phyloP scores from a whole-genome alignment of 2,888 invertebrate species.

The Pristionchus maxplancki region DNA sequence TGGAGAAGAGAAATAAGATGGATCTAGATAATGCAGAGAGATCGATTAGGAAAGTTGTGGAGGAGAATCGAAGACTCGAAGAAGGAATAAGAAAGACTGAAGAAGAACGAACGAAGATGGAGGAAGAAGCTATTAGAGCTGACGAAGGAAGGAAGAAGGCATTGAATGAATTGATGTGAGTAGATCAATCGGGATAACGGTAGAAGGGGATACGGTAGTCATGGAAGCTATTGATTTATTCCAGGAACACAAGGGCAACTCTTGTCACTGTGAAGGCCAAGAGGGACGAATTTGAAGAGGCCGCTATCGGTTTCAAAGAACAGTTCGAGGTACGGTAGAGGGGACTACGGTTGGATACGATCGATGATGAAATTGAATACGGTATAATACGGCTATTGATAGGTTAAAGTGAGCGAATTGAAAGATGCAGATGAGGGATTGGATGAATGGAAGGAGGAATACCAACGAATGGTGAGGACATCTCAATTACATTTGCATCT shows the following conservation, averaged over 20 bases:
- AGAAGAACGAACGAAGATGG: background rate
- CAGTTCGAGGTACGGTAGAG: background rate
- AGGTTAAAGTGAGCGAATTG: background rate
- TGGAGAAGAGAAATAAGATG: background rate
- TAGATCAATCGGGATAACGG: background rate
- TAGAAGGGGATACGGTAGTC: background rate
- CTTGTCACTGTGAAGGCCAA: background rate
- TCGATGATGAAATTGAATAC: background rate
- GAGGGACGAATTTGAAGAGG: background rate
- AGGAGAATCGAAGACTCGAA: background rate
- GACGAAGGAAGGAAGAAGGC: constrained; percentile 1
- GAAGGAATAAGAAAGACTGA: background rate
- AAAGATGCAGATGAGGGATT: background rate
- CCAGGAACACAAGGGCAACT: background rate
- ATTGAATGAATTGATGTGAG: background rate
- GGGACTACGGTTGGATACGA: background rate
- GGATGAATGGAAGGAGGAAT: background rate
- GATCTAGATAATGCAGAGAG: background rate
- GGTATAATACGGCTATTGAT: background rate
- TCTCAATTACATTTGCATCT: background rate
- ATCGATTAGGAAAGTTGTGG: background rate
- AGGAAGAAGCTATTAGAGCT: background rate
- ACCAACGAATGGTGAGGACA: background rate
- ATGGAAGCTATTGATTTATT: background rate
- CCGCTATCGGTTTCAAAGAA: background rate